These are phyloP conservation scores for Gila orcuttii DNA, from an alignment of 2,113 vertebrate genomes.

Conservation along the genomic window DNA sequence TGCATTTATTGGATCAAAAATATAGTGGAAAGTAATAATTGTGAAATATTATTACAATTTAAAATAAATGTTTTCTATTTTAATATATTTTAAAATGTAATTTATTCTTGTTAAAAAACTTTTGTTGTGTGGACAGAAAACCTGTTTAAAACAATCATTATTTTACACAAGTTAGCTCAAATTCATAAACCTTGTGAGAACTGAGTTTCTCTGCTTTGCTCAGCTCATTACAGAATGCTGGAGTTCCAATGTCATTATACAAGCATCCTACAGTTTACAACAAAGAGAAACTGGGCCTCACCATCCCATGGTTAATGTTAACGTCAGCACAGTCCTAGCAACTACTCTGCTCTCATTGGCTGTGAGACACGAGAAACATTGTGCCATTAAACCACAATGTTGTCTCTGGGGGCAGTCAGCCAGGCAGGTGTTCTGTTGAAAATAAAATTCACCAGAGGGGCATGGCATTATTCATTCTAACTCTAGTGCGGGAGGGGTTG, in stretches of 20 bases:
- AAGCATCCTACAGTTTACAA: conserved; percentile 33
- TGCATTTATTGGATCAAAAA: not conserved
- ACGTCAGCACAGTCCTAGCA: conserved; percentile 15
- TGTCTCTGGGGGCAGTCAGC: conserved; percentile 17
- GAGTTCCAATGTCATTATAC: not conserved
- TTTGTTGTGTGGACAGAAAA: not conserved
- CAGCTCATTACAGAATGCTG: conserved; percentile 10
- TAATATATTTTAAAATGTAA: not conserved
- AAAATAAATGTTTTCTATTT: not conserved
- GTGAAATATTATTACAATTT: not conserved
- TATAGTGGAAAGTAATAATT: not conserved
- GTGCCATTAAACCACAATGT: conserved; percentile 40
- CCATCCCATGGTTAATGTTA: conserved; percentile 29
- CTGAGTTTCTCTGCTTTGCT: not conserved
- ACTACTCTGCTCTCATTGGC: conserved; percentile 18
- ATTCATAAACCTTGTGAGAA: not conserved
- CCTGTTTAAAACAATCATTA: not conserved
- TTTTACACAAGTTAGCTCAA: too few relatives aligned
- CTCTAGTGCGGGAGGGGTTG: conserved; percentile 21
- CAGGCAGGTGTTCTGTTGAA: conserved; percentile 63
- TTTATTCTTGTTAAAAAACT: not conserved
- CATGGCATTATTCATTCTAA: conserved; percentile 53
- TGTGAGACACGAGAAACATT: conserved; percentile 7
- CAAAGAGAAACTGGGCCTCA: not conserved
- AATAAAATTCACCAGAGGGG: conserved; percentile 59